Evolutionary conservation across 2,113 vertebrate species (phyloP).

Genomic region (Brachypodius melanocephalos): DNA sequence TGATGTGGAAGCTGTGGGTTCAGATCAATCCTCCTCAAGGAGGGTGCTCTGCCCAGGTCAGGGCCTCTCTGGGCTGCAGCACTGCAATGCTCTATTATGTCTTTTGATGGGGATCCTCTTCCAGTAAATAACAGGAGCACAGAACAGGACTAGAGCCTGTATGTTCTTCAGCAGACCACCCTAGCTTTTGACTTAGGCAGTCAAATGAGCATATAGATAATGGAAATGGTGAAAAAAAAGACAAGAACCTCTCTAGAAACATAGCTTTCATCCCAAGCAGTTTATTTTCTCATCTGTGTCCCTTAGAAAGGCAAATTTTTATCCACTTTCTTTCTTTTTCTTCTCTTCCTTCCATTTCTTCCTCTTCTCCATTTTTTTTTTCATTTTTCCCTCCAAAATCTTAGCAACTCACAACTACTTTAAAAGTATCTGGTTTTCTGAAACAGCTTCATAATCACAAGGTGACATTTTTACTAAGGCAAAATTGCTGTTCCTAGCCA

Average conservation of each 20-base stretch:
- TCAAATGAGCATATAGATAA: neutral
- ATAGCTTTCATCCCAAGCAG: neutral
- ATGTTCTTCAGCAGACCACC: neutral
- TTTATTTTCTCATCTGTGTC: neutral
- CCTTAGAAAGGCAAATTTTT: neutral
- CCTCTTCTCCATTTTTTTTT: neutral
- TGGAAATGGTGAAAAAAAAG: neutral
- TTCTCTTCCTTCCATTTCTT: neutral
- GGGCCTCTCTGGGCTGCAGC: neutral
- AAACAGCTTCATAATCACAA: neutral
- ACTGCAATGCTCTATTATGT: rapidly evolving
- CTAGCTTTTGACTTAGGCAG: neutral
- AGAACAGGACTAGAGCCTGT: neutral
- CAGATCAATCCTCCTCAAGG: neutral
- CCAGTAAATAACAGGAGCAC: neutral
- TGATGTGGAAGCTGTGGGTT: neutral
- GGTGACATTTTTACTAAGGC: neutral
- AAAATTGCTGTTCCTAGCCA: neutral
- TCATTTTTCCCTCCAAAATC: rapidly evolving
- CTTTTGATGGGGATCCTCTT: neutral
- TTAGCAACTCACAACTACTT: neutral
- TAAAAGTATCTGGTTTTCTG: neutral
- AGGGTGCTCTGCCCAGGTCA: neutral
- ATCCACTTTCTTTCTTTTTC: neutral
- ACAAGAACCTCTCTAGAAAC: neutral